Evolutionary conservation across 2,797 vertebrate species (phyloP).

Genomic region (Thunnus albacares): DNA sequence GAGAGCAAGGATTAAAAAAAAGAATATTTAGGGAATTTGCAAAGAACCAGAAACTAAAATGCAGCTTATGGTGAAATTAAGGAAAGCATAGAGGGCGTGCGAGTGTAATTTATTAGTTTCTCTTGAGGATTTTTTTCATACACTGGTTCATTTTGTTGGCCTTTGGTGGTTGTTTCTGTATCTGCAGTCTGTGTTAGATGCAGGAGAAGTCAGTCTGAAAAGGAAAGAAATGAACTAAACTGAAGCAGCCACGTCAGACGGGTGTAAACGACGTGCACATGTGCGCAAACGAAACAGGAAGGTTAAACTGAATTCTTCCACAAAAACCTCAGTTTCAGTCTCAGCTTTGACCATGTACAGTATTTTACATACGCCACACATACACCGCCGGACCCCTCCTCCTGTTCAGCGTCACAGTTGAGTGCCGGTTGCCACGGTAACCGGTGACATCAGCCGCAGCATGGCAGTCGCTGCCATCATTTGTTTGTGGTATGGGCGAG

Average conservation of each 20-base stretch:
- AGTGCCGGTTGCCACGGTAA: conserved; percentile 78
- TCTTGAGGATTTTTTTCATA: no score
- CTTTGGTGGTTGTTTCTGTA: not conserved
- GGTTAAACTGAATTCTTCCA: not conserved
- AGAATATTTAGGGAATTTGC: no score
- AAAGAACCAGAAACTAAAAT: no score
- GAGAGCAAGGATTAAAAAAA: no score
- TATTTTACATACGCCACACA: conserved; percentile 2
- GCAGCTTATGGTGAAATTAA: no score
- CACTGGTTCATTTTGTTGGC: no score
- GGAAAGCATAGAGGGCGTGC: no score
- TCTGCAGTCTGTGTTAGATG: no score
- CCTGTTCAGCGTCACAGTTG: conserved; percentile 70
- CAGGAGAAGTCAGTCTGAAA: no score
- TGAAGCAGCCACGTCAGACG: no score
- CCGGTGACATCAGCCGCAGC: conserved; percentile 81
- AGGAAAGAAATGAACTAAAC: no score
- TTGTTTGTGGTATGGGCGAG: conserved; percentile 66
- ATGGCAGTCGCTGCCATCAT: conserved; percentile 75
- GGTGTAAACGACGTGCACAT: no score
- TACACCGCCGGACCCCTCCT: conserved; percentile 29
- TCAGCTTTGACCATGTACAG: not conserved
- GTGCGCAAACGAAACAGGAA: not conserved
- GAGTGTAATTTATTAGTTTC: not conserved
- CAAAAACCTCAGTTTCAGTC: not conserved